Evolutionary conservation across 2,888 invertebrate species (phyloP).

Genomic region (Mythimna vitellina): DNA sequence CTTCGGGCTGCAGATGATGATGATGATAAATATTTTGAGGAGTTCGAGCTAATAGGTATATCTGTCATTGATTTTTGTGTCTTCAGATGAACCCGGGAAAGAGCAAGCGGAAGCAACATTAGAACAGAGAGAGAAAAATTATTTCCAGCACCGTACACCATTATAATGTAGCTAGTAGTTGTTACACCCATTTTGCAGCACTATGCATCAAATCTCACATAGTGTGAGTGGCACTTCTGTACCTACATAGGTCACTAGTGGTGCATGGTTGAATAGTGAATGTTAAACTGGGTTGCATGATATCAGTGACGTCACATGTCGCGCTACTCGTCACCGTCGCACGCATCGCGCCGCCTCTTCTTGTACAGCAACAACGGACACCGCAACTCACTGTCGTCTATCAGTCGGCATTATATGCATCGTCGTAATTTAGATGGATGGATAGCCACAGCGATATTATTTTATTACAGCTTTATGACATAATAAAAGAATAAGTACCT

Average conservation of each 20-base stretch:
- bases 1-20: not conserved
- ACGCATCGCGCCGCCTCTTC: not conserved
- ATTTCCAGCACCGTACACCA: not conserved
- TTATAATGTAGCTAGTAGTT: not conserved
- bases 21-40: not conserved
- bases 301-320: constrained; percentile 13
- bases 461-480: constrained; percentile 1
- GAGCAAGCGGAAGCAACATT: not conserved
- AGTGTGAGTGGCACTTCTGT: constrained; percentile 19
- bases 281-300: constrained; percentile 19
- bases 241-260: not conserved
- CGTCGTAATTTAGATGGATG: constrained; percentile 17
- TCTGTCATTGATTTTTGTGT: not conserved
- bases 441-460: not conserved
- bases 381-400: not conserved
- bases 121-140: not conserved
- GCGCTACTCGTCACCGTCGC: constrained; percentile 14
- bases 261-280: not conserved
- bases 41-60: not conserved
- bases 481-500: not conserved
- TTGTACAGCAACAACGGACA: not conserved
- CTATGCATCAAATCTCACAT: not conserved
- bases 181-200: not conserved
- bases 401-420: constrained; percentile 6
- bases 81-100: not conserved